A percentile compares a stretch with the other conserved stretches of the same genome.
Conservation (phyloP, 2,113 vertebrate species). For the Lasiurus cinereus region DNA sequence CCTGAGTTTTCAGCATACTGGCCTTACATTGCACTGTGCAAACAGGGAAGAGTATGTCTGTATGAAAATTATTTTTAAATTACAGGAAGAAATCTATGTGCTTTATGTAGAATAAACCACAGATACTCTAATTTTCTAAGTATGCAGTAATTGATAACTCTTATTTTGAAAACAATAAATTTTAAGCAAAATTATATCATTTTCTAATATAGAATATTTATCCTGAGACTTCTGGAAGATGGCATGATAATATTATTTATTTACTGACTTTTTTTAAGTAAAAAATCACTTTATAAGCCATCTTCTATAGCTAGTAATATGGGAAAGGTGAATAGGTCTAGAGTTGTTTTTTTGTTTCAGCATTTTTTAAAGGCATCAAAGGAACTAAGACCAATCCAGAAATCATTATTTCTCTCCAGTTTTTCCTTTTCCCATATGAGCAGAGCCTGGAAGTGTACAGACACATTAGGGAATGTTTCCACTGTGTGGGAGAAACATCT, state of each 20-base stretch:
- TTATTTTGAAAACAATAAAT: constrained; percentile 2
- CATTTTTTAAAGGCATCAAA: constrained; percentile 53
- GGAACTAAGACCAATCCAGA: constrained; percentile 62
- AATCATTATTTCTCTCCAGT: constrained; percentile 47
- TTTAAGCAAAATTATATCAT: not conserved
- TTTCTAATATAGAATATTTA: not conserved
- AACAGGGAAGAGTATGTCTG: not conserved
- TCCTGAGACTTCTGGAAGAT: not conserved
- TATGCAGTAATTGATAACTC: not conserved
- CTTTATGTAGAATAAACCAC: not conserved
- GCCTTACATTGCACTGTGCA: not conserved
- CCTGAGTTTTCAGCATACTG: not conserved
- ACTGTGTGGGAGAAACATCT: constrained; percentile 84
- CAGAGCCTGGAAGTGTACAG: constrained; percentile 37
- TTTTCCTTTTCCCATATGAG: constrained; percentile 75
- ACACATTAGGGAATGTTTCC: constrained; percentile 72
- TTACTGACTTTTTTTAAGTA: constrained; percentile 21
- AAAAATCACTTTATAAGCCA: not conserved
- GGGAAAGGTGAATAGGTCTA: constrained; percentile 75
- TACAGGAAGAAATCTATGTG: not conserved
- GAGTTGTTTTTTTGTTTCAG: not conserved
- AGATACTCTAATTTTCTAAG: not conserved
- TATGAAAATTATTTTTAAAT: constrained; percentile 20
- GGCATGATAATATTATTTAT: not conserved
- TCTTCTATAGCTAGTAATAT: constrained; percentile 38